A percentile compares a stretch with the other conserved stretches of the same genome.
Conservation (phyloP, 2,113 vertebrate genomes). For the human (Homo sapiens) region DNA sequence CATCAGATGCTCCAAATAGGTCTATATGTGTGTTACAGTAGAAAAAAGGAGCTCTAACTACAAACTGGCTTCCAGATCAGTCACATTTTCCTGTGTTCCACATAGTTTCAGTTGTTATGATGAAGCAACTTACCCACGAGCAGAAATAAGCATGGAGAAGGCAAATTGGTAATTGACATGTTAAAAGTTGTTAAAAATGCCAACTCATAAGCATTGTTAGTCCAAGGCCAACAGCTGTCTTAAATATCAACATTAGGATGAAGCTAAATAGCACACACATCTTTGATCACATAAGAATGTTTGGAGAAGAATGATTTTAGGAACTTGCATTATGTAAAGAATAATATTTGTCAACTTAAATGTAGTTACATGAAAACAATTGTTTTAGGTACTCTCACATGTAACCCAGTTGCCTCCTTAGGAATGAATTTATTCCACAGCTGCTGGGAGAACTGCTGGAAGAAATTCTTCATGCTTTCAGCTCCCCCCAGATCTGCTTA, state of each 20-base stretch:
- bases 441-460: background rate
- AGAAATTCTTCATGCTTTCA: background rate
- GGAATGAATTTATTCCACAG: background rate
- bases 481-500: background rate
- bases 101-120: background rate
- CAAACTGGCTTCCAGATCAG: background rate
- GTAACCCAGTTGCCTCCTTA: background rate
- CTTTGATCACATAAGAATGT: background rate
- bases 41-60: background rate
- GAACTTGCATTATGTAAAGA: background rate
- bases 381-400: background rate
- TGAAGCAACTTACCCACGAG: background rate
- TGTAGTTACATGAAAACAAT: background rate
- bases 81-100: background rate
- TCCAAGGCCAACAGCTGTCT: background rate
- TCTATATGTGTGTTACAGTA: background rate
- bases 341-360: background rate
- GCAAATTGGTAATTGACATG: background rate
- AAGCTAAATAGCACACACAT: background rate
- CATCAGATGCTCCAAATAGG: background rate
- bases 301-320: background rate
- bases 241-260: background rate
- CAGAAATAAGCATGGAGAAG: background rate
- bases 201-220: background rate
- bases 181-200: conserved; percentile 2